Conservation (phyloP, 2,888 invertebrate species). For the Rotaria magnacalcarata region DNA sequence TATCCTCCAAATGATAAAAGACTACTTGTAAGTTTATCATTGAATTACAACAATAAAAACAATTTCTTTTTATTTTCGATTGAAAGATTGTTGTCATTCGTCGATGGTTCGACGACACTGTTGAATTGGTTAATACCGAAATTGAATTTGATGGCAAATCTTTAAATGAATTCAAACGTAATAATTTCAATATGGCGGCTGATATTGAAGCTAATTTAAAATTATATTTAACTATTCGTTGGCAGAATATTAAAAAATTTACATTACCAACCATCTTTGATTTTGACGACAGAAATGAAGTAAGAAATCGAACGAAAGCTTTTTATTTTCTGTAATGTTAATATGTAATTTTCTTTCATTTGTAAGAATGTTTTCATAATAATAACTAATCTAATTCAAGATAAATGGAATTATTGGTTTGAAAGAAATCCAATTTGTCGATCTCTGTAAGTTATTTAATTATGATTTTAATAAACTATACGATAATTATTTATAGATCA, state of each 20-base stretch:
- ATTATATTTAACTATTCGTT: neutral
- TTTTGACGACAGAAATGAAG: neutral
- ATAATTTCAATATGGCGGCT: neutral
- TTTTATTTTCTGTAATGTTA: neutral
- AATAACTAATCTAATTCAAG: neutral
- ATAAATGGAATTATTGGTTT: slow-evolving; percentile 30
- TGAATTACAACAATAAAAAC: neutral
- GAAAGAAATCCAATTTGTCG: slow-evolving; percentile 6
- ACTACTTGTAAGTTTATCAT: neutral
- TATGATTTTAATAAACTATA: too few species aligned
- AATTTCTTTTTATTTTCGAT: neutral
- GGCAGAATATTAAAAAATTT: neutral
- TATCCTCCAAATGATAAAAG: neutral
- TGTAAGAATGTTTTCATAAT: neutral
- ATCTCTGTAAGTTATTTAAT: neutral
- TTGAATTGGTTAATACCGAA: slow-evolving; percentile 11
- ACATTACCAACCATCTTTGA: slow-evolving; percentile 6
- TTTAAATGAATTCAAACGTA: neutral
- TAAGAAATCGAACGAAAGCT: neutral
- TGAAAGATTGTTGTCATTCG: slow-evolving; percentile 13
- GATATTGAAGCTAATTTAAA: slow-evolving; percentile 36
- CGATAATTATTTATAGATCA: neutral
- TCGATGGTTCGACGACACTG: slow-evolving; percentile 14
- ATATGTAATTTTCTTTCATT: neutral
- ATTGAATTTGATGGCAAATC: neutral